These are phyloP conservation scores for Spicauda simplicius DNA, from an alignment of 2,888 invertebrate genomes.

Conservation along the genomic window DNA sequence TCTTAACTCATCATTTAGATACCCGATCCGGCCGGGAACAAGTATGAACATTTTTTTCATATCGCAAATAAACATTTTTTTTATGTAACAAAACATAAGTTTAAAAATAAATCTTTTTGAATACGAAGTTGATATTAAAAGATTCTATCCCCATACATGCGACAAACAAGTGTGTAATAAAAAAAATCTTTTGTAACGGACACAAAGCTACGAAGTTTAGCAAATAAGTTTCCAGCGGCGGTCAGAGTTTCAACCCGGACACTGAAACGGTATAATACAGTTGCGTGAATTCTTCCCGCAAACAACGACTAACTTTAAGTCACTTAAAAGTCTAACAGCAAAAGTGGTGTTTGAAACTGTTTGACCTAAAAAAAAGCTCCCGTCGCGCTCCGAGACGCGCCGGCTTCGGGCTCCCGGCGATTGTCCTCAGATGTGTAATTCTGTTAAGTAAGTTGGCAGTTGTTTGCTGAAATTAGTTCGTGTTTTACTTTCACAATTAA, in stretches of 20 bases:
- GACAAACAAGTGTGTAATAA: slow-evolving; percentile 11
- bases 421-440: slow-evolving; percentile 49
- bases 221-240: slow-evolving; percentile 20
- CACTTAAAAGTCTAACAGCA: slow-evolving; percentile 61
- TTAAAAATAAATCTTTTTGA: too few relatives aligned
- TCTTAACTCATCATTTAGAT: too few relatives aligned
- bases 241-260: slow-evolving; percentile 35
- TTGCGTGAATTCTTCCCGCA: slow-evolving; percentile 45
- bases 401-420: slow-evolving; percentile 12
- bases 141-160: neutral
- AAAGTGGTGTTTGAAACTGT: slow-evolving; percentile 60
- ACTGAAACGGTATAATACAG: slow-evolving; percentile 43
- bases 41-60: too few relatives aligned
- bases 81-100: too few relatives aligned
- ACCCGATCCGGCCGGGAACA: too few relatives aligned
- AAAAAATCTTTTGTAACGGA: neutral
- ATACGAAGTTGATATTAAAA: too few relatives aligned
- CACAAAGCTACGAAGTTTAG: slow-evolving; percentile 14
- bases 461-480: slow-evolving; percentile 44
- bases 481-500: slow-evolving; percentile 38
- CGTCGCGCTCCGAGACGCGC: neutral
- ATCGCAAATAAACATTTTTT: too few relatives aligned
- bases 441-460: slow-evolving; percentile 43
- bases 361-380: slow-evolving; percentile 55
- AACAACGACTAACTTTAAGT: slow-evolving; percentile 58